Conservation (phyloP, 2,113 vertebrate species). For the Plestiodon gilberti region DNA sequence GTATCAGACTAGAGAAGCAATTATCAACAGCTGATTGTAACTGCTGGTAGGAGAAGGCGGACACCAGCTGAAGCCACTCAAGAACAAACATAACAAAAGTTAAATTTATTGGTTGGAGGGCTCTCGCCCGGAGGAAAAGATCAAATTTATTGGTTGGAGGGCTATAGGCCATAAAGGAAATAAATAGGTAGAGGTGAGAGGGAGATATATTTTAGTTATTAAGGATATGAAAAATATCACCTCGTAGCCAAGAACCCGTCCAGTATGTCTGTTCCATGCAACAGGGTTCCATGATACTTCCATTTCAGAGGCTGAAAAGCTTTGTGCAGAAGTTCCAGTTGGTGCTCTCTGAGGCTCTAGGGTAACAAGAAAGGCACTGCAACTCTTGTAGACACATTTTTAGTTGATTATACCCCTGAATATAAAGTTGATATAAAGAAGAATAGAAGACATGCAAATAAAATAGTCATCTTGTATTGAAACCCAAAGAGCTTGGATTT, state of each 20-base stretch:
- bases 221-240: conserved; percentile 63
- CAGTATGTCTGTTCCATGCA: conserved; percentile 75
- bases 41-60: too few relatives aligned
- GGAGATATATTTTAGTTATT: background rate
- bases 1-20: too few relatives aligned
- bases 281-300: conserved; percentile 87
- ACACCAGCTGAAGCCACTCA: too few relatives aligned
- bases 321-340: conserved; percentile 71
- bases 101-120: too few relatives aligned
- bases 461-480: too few relatives aligned
- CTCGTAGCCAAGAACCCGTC: conserved; percentile 87
- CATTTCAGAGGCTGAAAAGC: conserved; percentile 82
- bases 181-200: background rate
- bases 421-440: background rate
- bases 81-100: too few relatives aligned
- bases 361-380: conserved; percentile 24
- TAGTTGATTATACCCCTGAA: background rate
- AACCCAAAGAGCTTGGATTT: background rate
- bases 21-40: too few relatives aligned
- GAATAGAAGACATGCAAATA: background rate
- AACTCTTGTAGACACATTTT: background rate
- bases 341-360: conserved; percentile 85
- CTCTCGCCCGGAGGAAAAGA: too few relatives aligned
- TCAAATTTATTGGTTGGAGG: too few relatives aligned
- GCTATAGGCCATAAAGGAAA: background rate